phyloP scores from a whole-genome alignment of 2,888 invertebrate genomes.

The Mylabris sibirica region DNA sequence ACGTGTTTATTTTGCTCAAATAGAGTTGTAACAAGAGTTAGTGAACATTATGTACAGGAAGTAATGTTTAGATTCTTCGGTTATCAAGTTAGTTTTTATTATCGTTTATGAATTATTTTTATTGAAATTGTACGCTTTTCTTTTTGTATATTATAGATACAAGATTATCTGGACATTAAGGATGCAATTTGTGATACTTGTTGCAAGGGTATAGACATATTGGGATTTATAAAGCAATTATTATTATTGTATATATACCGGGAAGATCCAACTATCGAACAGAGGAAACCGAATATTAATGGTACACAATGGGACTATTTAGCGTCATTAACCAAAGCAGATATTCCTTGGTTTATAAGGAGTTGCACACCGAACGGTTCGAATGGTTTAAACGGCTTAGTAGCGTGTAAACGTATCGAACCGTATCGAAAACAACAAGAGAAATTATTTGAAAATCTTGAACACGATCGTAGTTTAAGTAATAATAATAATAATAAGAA shows the following conservation, averaged over 20 bases:
- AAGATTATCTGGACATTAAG: conserved; percentile 30
- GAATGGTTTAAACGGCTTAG: conserved; percentile 3
- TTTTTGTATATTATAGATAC: conserved; percentile 28
- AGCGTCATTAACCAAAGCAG: conserved; percentile 33
- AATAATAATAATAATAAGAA: conserved; percentile 10
- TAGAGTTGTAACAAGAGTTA: conserved; percentile 37
- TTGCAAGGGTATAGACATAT: conserved; percentile 41
- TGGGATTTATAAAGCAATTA: conserved; percentile 37
- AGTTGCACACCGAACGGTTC: conserved; percentile 20
- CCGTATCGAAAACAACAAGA: conserved; percentile 19
- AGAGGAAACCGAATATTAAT: conserved; percentile 34
- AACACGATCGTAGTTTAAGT: conserved; percentile 24
- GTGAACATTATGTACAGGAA: conserved; percentile 38
- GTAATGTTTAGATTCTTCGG: conserved; percentile 42
- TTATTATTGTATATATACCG: conserved; percentile 38
- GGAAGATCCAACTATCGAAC: conserved; percentile 23
- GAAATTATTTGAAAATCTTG: not conserved
- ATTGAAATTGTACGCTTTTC: conserved; percentile 11
- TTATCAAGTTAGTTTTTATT: conserved; percentile 40
- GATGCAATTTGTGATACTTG: conserved; percentile 42
- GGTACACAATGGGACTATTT: conserved; percentile 37
- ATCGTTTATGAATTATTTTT: conserved; percentile 8
- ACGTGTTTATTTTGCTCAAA: conserved; percentile 42
- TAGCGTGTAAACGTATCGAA: conserved; percentile 23
- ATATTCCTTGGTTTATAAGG: conserved; percentile 16